Conservation (phyloP, 1,140 invertebrate species). For the Trichoplusia ni region DNA sequence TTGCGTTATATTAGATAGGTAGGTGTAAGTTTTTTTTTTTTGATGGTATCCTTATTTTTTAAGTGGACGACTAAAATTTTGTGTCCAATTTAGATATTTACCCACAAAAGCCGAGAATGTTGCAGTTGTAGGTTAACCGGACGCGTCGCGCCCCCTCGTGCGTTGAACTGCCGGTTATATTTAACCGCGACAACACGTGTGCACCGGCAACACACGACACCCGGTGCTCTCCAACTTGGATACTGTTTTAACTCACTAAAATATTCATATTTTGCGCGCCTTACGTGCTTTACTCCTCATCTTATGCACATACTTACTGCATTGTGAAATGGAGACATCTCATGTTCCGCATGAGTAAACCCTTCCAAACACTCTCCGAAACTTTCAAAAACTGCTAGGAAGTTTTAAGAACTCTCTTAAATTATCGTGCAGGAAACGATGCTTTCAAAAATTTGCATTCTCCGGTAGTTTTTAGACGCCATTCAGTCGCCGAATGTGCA, state of each 20-base stretch:
- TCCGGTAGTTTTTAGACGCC: slow-evolving; percentile 33
- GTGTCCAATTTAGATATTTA: slow-evolving; percentile 9
- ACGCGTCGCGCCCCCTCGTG: slow-evolving; percentile 64
- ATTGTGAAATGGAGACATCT: not conserved
- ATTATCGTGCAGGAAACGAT: slow-evolving; percentile 35
- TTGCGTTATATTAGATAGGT: no score
- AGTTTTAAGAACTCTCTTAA: slow-evolving; percentile 33
- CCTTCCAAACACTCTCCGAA: slow-evolving; percentile 27
- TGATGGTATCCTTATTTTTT: no score
- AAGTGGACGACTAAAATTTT: no score
- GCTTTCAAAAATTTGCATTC: slow-evolving; percentile 50
- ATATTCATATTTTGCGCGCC: slow-evolving; percentile 32
- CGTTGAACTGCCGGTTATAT: slow-evolving; percentile 78
- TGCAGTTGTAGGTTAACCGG: slow-evolving; percentile 67
- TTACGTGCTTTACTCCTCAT: not conserved
- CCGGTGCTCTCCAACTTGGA: slow-evolving; percentile 43
- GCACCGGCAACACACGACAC: slow-evolving; percentile 49
- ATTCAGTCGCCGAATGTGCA: slow-evolving; percentile 44
- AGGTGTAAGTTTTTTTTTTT: no score
- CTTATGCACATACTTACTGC: not conserved
- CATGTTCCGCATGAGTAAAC: slow-evolving; percentile 2
- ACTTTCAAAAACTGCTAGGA: slow-evolving; percentile 21
- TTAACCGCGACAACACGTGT: slow-evolving; percentile 77
- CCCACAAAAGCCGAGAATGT: slow-evolving; percentile 22
- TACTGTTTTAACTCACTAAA: slow-evolving; percentile 44